Evolutionary conservation across 2,797 vertebrate genomes (phyloP), one percentile per base, ranked within the genome.

Genomic region (Argya squamiceps): DNA sequence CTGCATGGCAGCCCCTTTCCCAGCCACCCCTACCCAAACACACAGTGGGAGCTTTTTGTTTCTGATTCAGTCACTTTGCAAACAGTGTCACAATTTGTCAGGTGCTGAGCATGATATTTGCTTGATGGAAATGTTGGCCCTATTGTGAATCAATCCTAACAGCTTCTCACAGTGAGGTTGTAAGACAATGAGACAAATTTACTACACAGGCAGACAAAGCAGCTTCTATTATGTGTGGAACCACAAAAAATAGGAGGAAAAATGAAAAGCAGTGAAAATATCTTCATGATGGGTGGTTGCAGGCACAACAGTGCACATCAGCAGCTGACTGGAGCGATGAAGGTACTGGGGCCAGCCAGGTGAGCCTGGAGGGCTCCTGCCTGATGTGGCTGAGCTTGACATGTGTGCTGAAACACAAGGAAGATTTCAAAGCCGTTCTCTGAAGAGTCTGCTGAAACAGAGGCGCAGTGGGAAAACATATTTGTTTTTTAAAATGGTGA

Each of bases 171-270:
- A 93, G 93, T 62, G 53, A 97, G 96, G 91, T 69, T 97, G 97
- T 95, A 92, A 98, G 96, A 98, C 97, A 98, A 95, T 97, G 97
- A 96, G 74, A 74, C 15, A 15, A 96, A 96, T 97, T 98, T 97
- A 90, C 93, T 85, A 76, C 41, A 60, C 88, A 78, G 76, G 58
- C 95, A 97, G 94, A 95, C 96, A 97, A 96, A 97, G 97, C 58
- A 15, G 88, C 84, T 91, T 69, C 92, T 96, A 95, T 97, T 95
- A 90, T 94, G 95, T 88, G 95, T 86, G 83, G 86, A 96, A 96
- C 90, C 89, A 97, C 94, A 98, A 98, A 98, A 96, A 98, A 97
- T 96, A 74, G 59, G 89, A 76, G 79, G 74, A 95, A 93, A 89
- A 97, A 95, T 78, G 91, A 84, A 81, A 92, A 89, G 39, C 56